These are phyloP conservation scores for Sebastes trivittatus DNA, from an alignment of 2,797 vertebrate genomes.

Conservation along the genomic window DNA sequence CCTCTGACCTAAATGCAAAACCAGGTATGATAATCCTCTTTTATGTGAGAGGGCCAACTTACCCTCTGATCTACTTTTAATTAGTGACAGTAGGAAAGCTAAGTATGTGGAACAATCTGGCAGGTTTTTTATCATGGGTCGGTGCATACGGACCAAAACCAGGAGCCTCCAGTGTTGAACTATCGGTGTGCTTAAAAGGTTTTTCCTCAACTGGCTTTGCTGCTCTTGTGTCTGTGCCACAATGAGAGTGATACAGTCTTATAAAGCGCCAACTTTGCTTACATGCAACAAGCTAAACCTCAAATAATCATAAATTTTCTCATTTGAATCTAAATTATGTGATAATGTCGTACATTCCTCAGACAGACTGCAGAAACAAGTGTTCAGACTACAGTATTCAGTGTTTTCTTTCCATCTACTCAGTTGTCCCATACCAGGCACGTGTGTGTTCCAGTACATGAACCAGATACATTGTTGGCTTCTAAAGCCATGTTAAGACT, in stretches of 20 bases:
- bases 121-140: conserved; percentile 17
- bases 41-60: conserved; percentile 12
- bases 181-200: neutral
- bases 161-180: neutral
- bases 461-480: conserved; percentile 10
- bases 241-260: neutral
- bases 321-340: neutral
- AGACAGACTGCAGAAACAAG: neutral
- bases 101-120: conserved; percentile 30
- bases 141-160: neutral
- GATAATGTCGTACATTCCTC: neutral
- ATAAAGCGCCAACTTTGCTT: neutral
- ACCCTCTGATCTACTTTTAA: conserved; percentile 43
- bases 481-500: conserved; percentile 39
- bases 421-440: neutral
- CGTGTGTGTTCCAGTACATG: conserved; percentile 7
- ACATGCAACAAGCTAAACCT: neutral
- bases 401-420: conserved; percentile 11
- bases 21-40: conserved; percentile 81
- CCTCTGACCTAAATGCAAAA: conserved; percentile 84
- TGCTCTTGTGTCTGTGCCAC: neutral
- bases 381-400: neutral
- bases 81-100: conserved; percentile 38
- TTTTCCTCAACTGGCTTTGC: neutral
- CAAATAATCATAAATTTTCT: neutral